Conservation (phyloP, 2,888 invertebrate species). For the Gymnocheta viridis region DNA sequence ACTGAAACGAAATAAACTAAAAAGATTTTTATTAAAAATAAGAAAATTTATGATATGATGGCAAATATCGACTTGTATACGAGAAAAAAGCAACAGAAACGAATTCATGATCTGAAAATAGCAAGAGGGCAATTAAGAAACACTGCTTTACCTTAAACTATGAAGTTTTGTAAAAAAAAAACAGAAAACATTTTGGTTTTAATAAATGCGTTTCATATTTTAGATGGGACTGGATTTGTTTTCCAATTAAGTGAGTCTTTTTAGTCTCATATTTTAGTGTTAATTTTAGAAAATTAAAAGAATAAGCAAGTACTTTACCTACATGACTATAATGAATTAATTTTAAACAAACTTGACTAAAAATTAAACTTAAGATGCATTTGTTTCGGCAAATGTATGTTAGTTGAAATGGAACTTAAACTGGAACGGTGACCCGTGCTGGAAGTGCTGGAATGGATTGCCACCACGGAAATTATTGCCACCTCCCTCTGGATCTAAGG, state of each 20-base stretch:
- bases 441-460: constrained; percentile 92
- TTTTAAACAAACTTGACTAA: constrained; percentile 61
- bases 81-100: not conserved
- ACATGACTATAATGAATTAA: constrained; percentile 48
- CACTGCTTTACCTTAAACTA: not conserved
- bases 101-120: not conserved
- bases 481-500: constrained; percentile 94
- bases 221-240: not conserved
- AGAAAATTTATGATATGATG: constrained; percentile 50
- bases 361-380: constrained; percentile 62
- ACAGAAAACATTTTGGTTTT: not conserved
- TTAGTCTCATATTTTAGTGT: not conserved
- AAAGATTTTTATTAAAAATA: not conserved
- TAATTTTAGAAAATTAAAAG: not conserved
- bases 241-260: not conserved
- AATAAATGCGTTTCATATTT: constrained; percentile 40
- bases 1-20: constrained; percentile 17
- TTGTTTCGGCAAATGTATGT: constrained; percentile 68
- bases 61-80: constrained; percentile 24
- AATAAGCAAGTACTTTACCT: constrained; percentile 40
- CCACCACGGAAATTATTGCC: constrained; percentile 82
- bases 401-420: constrained; percentile 98
- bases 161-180: not conserved
- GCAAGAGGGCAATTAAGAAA: not conserved
- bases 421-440: constrained; percentile 94